phyloP scores from a whole-genome alignment of 2,888 invertebrate species.

The Clostera curtula region DNA sequence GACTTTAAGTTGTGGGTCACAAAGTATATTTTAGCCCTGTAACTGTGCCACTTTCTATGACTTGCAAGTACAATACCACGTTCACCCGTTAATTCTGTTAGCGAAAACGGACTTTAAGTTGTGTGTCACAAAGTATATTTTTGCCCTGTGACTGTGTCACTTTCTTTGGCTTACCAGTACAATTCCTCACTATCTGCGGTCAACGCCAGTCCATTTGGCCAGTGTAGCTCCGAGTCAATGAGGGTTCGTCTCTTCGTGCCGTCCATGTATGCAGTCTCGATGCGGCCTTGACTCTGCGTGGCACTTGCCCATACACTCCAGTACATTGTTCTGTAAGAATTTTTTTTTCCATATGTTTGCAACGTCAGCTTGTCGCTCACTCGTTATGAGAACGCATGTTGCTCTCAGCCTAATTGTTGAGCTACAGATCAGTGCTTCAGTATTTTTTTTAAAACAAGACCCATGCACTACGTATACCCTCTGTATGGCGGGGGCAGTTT shows the following conservation, averaged over 20 bases:
- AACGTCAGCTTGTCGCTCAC: too few species aligned
- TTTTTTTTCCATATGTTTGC: too few species aligned
- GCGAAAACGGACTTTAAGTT: too few species aligned
- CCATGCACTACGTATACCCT: too few species aligned
- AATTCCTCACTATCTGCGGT: slow-evolving; percentile 28
- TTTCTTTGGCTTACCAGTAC: slow-evolving; percentile 37
- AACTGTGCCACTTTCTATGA: slow-evolving; percentile 2
- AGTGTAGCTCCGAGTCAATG: slow-evolving; percentile 71
- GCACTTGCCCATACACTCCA: slow-evolving; percentile 82
- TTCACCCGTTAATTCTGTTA: too few species aligned
- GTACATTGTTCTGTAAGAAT: slow-evolving; percentile 78
- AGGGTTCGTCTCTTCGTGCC: slow-evolving; percentile 77
- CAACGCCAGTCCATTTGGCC: slow-evolving; percentile 84
- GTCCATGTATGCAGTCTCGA: slow-evolving; percentile 84
- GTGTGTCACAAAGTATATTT: too few species aligned
- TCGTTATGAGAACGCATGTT: too few species aligned
- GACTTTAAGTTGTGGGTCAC: too few species aligned
- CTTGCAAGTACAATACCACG: slow-evolving; percentile 44
- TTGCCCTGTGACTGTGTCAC: neutral
- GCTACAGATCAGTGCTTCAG: too few species aligned
- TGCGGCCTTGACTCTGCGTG: slow-evolving; percentile 62
- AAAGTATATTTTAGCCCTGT: neutral
- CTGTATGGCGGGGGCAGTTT: too few species aligned
- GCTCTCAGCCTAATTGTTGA: too few species aligned
- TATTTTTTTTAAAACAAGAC: too few species aligned